A percentile compares a stretch with the other conserved stretches of the same genome.
Conservation (phyloP, 2,113 vertebrate genomes). For the Platycercus adscitus region DNA sequence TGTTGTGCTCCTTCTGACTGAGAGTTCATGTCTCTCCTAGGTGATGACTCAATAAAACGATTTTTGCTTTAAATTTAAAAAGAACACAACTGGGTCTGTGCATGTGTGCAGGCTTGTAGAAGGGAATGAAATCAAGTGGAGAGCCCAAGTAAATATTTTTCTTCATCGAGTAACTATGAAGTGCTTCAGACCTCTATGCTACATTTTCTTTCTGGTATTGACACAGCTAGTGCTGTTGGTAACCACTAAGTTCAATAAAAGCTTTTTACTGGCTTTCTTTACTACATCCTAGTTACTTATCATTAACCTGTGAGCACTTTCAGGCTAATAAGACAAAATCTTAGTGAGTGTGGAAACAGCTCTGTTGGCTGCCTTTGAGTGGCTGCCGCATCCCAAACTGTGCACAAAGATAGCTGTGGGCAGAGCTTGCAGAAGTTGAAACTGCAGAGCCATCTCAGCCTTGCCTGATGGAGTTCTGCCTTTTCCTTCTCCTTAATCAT, state of each 20-base stretch:
- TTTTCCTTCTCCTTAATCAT: neutral
- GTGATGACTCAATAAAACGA: neutral
- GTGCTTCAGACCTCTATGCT: neutral
- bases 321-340: neutral
- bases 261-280: neutral
- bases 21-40: neutral
- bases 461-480: neutral
- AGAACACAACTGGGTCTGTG: neutral
- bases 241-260: neutral
- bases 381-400: neutral
- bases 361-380: neutral
- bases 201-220: neutral
- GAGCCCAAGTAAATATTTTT: neutral
- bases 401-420: neutral
- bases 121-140: neutral
- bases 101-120: neutral
- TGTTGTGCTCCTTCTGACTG: neutral
- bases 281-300: neutral
- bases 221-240: neutral
- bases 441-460: neutral
- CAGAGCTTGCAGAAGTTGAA: neutral
- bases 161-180: neutral
- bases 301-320: neutral
- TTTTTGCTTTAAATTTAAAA: neutral
- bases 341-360: neutral